Evolutionary conservation across 1,140 invertebrate genomes (phyloP), one percentile per base, ranked within the genome.

Genomic region (Onthophagus taurus): DNA sequence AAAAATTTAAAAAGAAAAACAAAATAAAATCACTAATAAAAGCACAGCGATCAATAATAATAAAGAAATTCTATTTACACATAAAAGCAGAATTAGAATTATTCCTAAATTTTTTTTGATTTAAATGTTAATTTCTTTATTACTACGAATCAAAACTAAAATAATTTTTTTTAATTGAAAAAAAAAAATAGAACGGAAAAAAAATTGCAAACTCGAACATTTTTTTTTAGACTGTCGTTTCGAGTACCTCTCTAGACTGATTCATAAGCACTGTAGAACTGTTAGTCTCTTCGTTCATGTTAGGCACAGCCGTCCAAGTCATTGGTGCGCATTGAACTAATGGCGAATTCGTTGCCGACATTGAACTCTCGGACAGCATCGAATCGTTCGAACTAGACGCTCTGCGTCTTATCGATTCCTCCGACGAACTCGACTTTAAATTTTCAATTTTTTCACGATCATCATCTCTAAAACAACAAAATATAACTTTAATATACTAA

Each of bases 331-430:
- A 53, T 23, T 58, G 57, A 24, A 53, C 46, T 20, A 52, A 33
- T 11, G 57, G 57, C 2, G 59, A 57, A 45, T 50, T 51, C 23
- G 44, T 50, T 23, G 46, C 46, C 23, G 55, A 52, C 17, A 55
- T 23, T 4, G 52, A 57, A 44, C 47, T 54, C 36, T 59, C 58
- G 2, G 74, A 75, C 12, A 75, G 51, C n/a, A 72, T 61, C 20
- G 75, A 76, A 42, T 76, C 75, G 20, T 74, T 74, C 4, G 74
- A 74, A 50, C 74, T 78, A 2, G 75, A 76, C 2, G 74, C 71
- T 49, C 76, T 65, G 45, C 73, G 59, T 42, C 75, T 65, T 58
- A 78, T 72, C 3, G 75, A 78, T 53, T 78, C 76, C 51, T 78
- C 76, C 20, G 74, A 74, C 18, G 74, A 75, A 51, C 64, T 64